Base-by-base conservation (phyloP, 2,888 invertebrate species). In the Mayetiola destructor region DNA sequence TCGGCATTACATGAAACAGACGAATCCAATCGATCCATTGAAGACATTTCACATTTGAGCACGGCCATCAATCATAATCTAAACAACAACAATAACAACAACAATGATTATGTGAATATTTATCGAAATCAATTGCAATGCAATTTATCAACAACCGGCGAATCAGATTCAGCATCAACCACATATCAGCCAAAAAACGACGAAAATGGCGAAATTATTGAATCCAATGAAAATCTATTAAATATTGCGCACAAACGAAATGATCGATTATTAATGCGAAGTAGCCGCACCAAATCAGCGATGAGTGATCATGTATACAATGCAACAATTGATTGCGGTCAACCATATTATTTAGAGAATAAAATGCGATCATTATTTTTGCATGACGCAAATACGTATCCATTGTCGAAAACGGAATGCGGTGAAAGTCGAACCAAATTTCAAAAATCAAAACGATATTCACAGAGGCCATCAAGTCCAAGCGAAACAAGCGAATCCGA, bases 401-500 rank as follows among this genome's bases (percentile, higher is more conserved):
- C 48, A 27, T 48, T 48, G 23, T 23, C 48, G 14, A 48, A 48
- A 27, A 48, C 48, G 6, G 48, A 48, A 48, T 48, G 27, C 9
- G 48, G 48, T n/a, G 48, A 48, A 2, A 48, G n/a, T 27, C 48
- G 48, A 8, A n/a, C 27, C 6, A 48, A 27, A 16, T 27, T 48
- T 8, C 6, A 16, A 2, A 48, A 16, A 62, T 42, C 65, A 64
- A 20, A 59, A 66, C n/a, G 62, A 61, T 57, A 16, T 23, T 29
- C 53, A 16, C 70, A 68, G 61, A 66, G 66, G 12, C 61, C 68
- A 42, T 72, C 72, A 32, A 72, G 72, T 61, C 72, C 71, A 14
- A 72, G 72, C 61, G 72, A 72, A 61, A 72, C 72, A 8, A 72
- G 72, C 57, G 71, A 71, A 16, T 72, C 72, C 10, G 72, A 72